phyloP scores from a whole-genome alignment of 1,140 invertebrate genomes.

The Sitophilus oryzae region DNA sequence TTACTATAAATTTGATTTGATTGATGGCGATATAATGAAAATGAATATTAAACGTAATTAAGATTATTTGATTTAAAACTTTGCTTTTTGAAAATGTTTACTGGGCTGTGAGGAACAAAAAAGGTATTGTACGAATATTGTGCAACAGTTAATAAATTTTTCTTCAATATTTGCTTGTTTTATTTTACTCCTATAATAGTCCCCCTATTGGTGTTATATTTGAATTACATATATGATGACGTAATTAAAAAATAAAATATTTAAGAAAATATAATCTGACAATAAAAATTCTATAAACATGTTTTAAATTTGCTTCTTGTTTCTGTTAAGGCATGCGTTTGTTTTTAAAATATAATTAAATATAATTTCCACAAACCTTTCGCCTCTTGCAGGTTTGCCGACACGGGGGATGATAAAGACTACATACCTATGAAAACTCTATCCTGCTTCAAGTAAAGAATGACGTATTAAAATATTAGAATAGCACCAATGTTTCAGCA shows the following conservation, averaged over 20 bases:
- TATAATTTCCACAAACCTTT: background rate
- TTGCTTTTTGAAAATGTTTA: conserved; percentile 9
- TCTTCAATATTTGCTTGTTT: conserved; percentile 15
- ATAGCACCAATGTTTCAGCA: too few species aligned
- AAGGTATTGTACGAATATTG: conserved; percentile 19
- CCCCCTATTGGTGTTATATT: too few species aligned
- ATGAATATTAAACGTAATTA: background rate
- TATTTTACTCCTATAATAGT: conserved; percentile 12
- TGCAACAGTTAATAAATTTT: conserved; percentile 25
- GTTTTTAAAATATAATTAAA: background rate
- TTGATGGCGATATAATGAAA: too few species aligned
- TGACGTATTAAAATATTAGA: too few species aligned
- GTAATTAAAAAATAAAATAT: too few species aligned
- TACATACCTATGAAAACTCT: conserved; percentile 44
- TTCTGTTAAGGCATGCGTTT: too few species aligned
- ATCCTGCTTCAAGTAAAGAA: conserved; percentile 40
- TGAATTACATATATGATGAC: too few species aligned
- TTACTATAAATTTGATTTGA: too few species aligned
- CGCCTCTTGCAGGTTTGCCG: conserved; percentile 38
- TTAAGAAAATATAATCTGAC: too few species aligned
- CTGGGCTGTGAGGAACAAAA: conserved; percentile 29
- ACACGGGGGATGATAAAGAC: conserved; percentile 38
- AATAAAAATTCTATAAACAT: too few species aligned
- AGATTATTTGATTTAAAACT: conserved; percentile 13
- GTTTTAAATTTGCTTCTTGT: too few species aligned